These are phyloP conservation scores for Sebastes nivosus DNA, from an alignment of 2,797 vertebrate genomes.

Conservation along the genomic window DNA sequence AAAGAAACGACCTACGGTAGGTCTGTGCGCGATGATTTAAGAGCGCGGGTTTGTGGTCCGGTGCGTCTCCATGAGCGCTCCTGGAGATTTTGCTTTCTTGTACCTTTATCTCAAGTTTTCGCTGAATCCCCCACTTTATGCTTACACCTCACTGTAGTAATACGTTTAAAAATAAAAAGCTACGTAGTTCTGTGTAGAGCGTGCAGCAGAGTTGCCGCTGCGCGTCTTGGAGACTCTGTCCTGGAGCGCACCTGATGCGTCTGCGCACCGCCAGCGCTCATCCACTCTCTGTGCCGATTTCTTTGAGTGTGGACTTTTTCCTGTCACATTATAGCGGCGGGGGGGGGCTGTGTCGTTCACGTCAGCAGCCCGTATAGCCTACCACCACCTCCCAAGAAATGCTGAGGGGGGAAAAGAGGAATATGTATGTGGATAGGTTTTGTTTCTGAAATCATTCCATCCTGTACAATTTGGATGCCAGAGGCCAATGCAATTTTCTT, in stretches of 20 bases:
- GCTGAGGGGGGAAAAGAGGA: background rate
- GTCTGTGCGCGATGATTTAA: slow-evolving; percentile 14
- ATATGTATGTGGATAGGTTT: background rate
- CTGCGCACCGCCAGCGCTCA: slow-evolving; percentile 23
- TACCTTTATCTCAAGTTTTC: background rate
- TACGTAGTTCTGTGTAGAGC: background rate
- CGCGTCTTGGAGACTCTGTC: slow-evolving; percentile 29
- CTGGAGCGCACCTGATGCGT: slow-evolving; percentile 59
- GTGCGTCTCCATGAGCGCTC: slow-evolving; percentile 40
- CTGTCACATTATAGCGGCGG: slow-evolving; percentile 36
- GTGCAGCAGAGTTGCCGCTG: background rate
- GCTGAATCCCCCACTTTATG: background rate
- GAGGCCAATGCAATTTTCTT: background rate
- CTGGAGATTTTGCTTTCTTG: background rate
- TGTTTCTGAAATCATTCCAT: background rate
- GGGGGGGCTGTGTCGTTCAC: slow-evolving; percentile 65
- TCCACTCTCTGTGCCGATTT: slow-evolving; percentile 28
- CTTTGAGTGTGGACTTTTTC: slow-evolving; percentile 41
- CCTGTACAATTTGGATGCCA: background rate
- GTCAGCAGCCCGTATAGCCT: slow-evolving; percentile 64
- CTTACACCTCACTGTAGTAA: background rate
- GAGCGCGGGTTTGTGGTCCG: background rate
- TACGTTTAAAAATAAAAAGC: too few relatives aligned
- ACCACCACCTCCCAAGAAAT: slow-evolving; percentile 42
- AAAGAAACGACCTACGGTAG: background rate